Percentiles rank a stretch among this genome's conserved stretches.
Conservation (phyloP, 2,113 vertebrate species). For the Meleagris gallopavo region DNA sequence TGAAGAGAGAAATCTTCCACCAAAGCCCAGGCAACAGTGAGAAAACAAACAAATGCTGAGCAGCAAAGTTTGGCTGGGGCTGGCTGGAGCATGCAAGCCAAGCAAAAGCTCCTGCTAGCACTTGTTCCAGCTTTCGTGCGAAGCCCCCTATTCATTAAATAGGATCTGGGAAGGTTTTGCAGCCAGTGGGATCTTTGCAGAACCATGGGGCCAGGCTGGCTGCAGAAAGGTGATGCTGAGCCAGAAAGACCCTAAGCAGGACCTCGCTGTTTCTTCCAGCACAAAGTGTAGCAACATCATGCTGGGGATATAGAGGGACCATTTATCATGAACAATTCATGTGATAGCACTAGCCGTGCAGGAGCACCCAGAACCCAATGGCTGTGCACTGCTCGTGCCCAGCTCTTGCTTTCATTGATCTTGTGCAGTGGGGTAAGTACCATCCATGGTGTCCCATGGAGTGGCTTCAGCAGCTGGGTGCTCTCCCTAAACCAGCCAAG, state of each 20-base stretch:
- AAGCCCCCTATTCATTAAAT: not conserved
- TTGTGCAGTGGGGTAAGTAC: accelerated
- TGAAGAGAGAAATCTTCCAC: not conserved
- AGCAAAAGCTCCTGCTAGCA: not conserved
- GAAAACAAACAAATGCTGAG: conserved; percentile 47
- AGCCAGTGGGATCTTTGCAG: not conserved
- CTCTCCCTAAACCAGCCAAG: not conserved
- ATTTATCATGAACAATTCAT: not conserved
- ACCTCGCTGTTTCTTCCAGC: not conserved
- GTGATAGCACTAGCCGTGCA: too few relatives aligned
- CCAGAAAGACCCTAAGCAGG: conserved; percentile 12
- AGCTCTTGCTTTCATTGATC: not conserved
- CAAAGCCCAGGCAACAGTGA: not conserved
- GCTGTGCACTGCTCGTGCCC: accelerated
- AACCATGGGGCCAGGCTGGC: not conserved
- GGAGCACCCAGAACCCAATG: not conserved
- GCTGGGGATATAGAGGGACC: not conserved
- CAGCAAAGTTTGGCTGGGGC: not conserved
- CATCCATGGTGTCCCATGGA: not conserved
- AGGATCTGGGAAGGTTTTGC: not conserved
- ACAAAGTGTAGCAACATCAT: not conserved
- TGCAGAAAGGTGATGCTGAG: not conserved
- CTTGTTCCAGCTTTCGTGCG: not conserved
- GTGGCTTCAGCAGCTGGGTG: accelerated
- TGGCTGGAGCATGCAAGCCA: conserved; percentile 22